Evolutionary conservation across 2,797 vertebrate genomes (phyloP).

Genomic region (Dryobates pubescens): DNA sequence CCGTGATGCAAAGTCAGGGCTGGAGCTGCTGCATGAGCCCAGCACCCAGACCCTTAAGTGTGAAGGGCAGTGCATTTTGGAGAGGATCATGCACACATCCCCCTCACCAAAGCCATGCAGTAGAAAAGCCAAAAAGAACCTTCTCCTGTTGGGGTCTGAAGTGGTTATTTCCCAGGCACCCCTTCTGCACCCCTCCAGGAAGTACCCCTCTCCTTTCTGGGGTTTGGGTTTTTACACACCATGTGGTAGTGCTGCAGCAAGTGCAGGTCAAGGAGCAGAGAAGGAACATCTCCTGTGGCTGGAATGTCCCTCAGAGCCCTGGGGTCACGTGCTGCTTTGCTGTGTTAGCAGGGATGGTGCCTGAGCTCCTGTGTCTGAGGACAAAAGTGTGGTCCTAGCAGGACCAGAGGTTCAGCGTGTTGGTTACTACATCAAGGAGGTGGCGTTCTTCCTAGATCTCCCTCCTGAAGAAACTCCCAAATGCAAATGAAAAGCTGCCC

Average conservation of each 20-base stretch:
- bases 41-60: background rate
- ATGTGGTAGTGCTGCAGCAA: background rate
- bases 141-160: background rate
- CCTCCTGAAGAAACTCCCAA: background rate
- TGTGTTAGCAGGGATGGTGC: background rate
- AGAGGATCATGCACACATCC: background rate
- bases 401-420: background rate
- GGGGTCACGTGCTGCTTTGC: background rate
- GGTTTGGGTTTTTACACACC: background rate
- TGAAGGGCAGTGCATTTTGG: background rate
- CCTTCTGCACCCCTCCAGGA: background rate
- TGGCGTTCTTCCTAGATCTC: background rate
- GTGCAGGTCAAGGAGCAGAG: background rate
- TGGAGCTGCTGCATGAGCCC: background rate
- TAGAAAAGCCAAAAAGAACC: background rate
- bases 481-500: background rate
- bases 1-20: rapidly evolving
- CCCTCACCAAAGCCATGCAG: background rate
- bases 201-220: background rate
- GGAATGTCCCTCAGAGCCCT: background rate
- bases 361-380: background rate
- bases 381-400: background rate
- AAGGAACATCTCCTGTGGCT: background rate
- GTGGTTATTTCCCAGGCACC: background rate
- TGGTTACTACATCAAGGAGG: background rate